Evolutionary conservation across 2,888 invertebrate genomes (phyloP).

Genomic region (Brachycybe producta): DNA sequence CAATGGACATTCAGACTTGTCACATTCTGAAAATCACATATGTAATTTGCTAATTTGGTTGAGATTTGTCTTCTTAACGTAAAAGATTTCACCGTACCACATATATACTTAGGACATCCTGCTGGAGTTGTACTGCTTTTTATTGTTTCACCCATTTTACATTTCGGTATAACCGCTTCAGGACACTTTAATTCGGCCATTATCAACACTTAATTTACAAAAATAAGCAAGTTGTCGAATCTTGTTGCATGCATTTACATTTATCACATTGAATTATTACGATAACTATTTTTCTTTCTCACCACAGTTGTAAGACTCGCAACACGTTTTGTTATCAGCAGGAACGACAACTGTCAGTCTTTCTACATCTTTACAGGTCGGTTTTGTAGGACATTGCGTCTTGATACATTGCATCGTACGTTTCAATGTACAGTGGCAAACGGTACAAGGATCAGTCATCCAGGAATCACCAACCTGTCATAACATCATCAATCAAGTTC

Average conservation of each 20-base stretch:
- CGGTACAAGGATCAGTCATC: slow-evolving; percentile 57
- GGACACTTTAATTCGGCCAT: slow-evolving; percentile 30
- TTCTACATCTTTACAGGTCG: slow-evolving; percentile 19
- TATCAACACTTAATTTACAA: slow-evolving; percentile 37
- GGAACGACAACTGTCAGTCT: slow-evolving; percentile 12
- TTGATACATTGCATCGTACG: slow-evolving; percentile 22
- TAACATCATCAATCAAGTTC: neutral
- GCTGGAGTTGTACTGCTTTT: slow-evolving; percentile 42
- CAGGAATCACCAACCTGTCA: slow-evolving; percentile 46
- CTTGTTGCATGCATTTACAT: neutral
- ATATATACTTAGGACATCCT: slow-evolving; percentile 59
- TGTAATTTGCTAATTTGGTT: neutral
- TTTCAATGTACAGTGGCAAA: slow-evolving; percentile 47
- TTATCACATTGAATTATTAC: neutral
- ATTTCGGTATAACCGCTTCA: slow-evolving; percentile 56
- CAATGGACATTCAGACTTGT: slow-evolving; percentile 55
- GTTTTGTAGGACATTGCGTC: slow-evolving; percentile 20
- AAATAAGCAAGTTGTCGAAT: neutral
- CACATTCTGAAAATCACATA: slow-evolving; percentile 46
- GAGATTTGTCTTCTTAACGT: neutral
- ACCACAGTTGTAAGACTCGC: slow-evolving; percentile 21
- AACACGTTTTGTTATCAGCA: slow-evolving; percentile 18
- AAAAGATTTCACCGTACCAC: slow-evolving; percentile 41
- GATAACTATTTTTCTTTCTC: slow-evolving; percentile 1
- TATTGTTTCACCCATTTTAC: slow-evolving; percentile 48